phyloP scores from a whole-genome alignment of 2,888 invertebrate genomes.

The Ametastegia equiseti region DNA sequence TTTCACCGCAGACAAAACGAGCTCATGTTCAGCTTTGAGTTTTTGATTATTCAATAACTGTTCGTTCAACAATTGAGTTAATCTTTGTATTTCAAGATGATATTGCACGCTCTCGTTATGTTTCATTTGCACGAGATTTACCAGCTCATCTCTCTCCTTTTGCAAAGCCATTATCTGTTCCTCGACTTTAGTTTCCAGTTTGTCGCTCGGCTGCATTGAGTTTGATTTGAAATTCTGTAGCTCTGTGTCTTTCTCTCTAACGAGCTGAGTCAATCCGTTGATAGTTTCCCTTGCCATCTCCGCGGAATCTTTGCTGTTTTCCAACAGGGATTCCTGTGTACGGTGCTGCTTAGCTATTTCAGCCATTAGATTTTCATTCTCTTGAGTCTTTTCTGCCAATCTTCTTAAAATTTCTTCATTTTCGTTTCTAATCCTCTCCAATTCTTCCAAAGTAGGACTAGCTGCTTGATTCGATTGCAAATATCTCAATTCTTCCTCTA shows the following conservation, averaged over 20 bases:
- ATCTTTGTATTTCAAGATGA: constrained; percentile 89
- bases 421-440: constrained; percentile 49
- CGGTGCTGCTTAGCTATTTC: constrained; percentile 64
- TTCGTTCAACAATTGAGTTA: constrained; percentile 78
- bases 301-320: constrained; percentile 66
- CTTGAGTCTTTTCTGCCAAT: constrained; percentile 74
- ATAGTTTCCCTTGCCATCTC: constrained; percentile 70
- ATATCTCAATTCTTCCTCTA: constrained; percentile 63
- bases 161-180: constrained; percentile 67
- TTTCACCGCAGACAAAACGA: constrained; percentile 57
- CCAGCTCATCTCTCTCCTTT: constrained; percentile 84
- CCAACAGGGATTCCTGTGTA: constrained; percentile 63
- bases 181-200: constrained; percentile 49
- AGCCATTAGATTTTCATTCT: constrained; percentile 73
- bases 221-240: constrained; percentile 64
- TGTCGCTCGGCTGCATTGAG: constrained; percentile 15
- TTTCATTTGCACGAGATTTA: constrained; percentile 86
- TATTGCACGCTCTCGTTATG: constrained; percentile 92
- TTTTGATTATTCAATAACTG: constrained; percentile 70
- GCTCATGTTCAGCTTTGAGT: constrained; percentile 76
- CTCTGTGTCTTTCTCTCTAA: constrained; percentile 74
- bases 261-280: constrained; percentile 70
- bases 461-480: constrained; percentile 61
- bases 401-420: constrained; percentile 61
- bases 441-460: constrained; percentile 55